A percentile compares a stretch with the other conserved stretches of the same genome.
Conservation (phyloP, 1,140 invertebrate genomes). For the Drosophila parabipectinata region DNA sequence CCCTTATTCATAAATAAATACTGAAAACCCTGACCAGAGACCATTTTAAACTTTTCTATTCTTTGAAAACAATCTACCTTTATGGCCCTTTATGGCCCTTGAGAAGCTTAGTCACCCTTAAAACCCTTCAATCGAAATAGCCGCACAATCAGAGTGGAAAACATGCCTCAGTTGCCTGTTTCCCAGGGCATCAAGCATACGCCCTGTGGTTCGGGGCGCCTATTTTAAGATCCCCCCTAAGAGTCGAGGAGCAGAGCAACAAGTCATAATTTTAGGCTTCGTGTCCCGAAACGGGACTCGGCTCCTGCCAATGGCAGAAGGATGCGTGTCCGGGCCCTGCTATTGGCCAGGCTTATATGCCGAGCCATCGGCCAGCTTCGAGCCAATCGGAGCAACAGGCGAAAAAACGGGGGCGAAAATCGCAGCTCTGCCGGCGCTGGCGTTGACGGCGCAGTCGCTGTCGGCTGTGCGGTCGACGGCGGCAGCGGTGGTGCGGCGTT, state of each 20-base stretch:
- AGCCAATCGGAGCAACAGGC: constrained; percentile 69
- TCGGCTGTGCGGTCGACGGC: constrained; percentile 2
- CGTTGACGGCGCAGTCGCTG: background rate
- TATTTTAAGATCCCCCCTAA: constrained; percentile 32
- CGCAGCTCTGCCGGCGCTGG: background rate
- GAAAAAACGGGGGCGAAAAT: constrained; percentile 9
- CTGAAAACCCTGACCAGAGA: background rate
- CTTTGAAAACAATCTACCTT: background rate
- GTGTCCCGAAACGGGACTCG: constrained; percentile 1
- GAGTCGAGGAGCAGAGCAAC: constrained; percentile 44
- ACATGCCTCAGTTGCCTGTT: constrained; percentile 28
- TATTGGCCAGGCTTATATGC: constrained; percentile 62
- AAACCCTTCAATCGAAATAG: background rate
- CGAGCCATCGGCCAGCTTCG: background rate
- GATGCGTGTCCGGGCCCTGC: constrained; percentile 33
- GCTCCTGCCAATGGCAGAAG: constrained; percentile 59
- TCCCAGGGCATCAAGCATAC: constrained; percentile 55
- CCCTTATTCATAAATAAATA: background rate
- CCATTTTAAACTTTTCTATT: background rate
- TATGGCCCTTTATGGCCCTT: background rate
- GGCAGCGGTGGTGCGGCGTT: constrained; percentile 40
- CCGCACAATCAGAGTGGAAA: background rate
- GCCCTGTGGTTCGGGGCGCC: constrained; percentile 39
- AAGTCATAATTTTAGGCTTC: constrained; percentile 38
- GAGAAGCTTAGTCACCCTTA: background rate